These are phyloP conservation scores for Fragum sueziense DNA, from an alignment of 2,888 invertebrate species.

Conservation along the genomic window DNA sequence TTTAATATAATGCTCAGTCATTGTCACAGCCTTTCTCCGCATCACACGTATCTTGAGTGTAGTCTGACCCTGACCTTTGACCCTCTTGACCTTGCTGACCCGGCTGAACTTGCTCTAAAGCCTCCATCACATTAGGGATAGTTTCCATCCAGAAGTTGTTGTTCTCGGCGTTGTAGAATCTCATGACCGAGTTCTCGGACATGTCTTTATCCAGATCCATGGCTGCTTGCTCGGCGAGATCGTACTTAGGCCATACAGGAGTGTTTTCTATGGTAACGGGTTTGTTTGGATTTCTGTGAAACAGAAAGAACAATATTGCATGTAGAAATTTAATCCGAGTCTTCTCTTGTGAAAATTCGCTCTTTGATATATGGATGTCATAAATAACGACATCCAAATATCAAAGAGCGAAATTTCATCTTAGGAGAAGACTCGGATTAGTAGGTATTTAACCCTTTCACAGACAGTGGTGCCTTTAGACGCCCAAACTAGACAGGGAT, in stretches of 20 bases:
- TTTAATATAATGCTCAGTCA: background rate
- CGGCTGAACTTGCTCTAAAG: background rate
- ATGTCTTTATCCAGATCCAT: slow-evolving; percentile 6
- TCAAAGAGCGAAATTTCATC: no score
- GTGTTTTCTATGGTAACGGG: background rate
- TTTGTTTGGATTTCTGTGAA: slow-evolving; percentile 4
- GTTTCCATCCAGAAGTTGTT: slow-evolving; percentile 21
- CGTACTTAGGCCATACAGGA: background rate
- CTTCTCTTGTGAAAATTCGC: no score
- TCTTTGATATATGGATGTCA: no score
- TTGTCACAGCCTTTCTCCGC: background rate
- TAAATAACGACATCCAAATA: no score
- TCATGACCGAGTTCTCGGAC: background rate
- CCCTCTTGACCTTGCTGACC: background rate
- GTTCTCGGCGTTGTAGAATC: background rate
- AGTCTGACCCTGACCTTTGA: background rate
- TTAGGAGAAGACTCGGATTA: no score
- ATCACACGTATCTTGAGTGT: slow-evolving; percentile 6
- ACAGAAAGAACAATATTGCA: background rate
- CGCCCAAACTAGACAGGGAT: no score
- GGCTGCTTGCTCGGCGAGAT: slow-evolving; percentile 2
- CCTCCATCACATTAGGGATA: slow-evolving; percentile 3
- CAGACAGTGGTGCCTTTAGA: no score
- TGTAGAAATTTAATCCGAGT: no score
- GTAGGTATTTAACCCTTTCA: no score